These are phyloP conservation scores for Cotesia vestalis DNA, from an alignment of 1,140 invertebrate species.

Conservation along the genomic window DNA sequence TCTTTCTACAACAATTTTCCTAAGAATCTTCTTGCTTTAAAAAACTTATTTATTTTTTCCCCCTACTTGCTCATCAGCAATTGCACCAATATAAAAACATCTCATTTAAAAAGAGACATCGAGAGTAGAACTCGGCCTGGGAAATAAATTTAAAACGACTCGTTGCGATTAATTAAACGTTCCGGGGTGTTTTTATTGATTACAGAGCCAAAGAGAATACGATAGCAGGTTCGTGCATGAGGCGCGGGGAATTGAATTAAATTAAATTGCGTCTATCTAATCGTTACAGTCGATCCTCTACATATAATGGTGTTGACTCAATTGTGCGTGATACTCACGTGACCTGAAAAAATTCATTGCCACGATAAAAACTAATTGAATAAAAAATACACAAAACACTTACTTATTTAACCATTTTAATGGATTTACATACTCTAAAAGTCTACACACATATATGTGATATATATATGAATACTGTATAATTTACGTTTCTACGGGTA, in stretches of 20 bases:
- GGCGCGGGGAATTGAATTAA: constrained; percentile 29
- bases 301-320: not conserved
- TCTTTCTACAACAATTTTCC: not conserved
- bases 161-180: constrained; percentile 30
- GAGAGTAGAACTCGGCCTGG: not conserved
- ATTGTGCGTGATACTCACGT: constrained; percentile 10
- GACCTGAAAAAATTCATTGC: constrained; percentile 21
- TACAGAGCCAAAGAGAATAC: constrained; percentile 17
- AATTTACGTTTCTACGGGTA: too few species aligned
- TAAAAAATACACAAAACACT: not conserved
- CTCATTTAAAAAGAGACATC: constrained; percentile 1
- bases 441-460: too few species aligned
- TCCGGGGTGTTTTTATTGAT: constrained; percentile 28
- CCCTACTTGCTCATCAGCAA: not conserved
- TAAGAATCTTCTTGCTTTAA: too few species aligned
- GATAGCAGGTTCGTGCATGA: constrained; percentile 19
- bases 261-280: constrained; percentile 37
- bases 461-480: too few species aligned
- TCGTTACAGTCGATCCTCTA: constrained; percentile 17
- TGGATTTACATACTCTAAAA: not conserved
- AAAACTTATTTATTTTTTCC: constrained; percentile 2
- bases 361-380: constrained; percentile 3
- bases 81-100: constrained; percentile 22
- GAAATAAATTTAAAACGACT: constrained; percentile 29
- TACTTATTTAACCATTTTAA: not conserved